Conservation (phyloP, 1,140 invertebrate genomes). For the Penaeus japonicus region DNA sequence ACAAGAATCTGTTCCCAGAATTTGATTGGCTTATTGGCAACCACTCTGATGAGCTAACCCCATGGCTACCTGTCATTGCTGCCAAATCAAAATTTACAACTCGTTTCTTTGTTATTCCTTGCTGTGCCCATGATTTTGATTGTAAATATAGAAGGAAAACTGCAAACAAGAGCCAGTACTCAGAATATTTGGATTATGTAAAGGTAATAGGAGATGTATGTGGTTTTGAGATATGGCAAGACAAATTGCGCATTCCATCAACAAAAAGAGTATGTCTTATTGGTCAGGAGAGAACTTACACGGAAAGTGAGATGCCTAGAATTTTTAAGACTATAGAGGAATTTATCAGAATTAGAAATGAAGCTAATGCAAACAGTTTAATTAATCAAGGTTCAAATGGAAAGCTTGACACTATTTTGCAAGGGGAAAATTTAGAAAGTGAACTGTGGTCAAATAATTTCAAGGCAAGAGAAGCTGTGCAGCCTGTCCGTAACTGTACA, state of each 20-base stretch:
- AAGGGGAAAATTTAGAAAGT: background rate
- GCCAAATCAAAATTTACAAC: conserved; percentile 70
- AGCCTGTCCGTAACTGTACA: conserved; percentile 86
- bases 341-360: conserved; percentile 58
- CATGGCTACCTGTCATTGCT: conserved; percentile 95
- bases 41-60: conserved; percentile 97
- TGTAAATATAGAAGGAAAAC: conserved; percentile 78
- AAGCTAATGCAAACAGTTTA: background rate
- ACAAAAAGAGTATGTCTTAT: conserved; percentile 90
- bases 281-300: conserved; percentile 69
- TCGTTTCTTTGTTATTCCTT: conserved; percentile 91
- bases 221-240: conserved; percentile 79
- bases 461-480: conserved; percentile 72
- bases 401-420: background rate
- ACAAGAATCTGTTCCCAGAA: conserved; percentile 75
- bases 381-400: background rate
- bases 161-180: conserved; percentile 74
- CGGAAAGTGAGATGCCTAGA: conserved; percentile 44
- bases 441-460: conserved; percentile 67
- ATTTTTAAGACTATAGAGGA: conserved; percentile 60
- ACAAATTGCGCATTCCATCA: conserved; percentile 93
- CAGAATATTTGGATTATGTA: conserved; percentile 84
- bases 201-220: conserved; percentile 74
- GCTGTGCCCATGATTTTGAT: conserved; percentile 91
- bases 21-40: conserved; percentile 97